Conservation (phyloP, 2,113 vertebrate genomes). For the Ellobius talpinus region DNA sequence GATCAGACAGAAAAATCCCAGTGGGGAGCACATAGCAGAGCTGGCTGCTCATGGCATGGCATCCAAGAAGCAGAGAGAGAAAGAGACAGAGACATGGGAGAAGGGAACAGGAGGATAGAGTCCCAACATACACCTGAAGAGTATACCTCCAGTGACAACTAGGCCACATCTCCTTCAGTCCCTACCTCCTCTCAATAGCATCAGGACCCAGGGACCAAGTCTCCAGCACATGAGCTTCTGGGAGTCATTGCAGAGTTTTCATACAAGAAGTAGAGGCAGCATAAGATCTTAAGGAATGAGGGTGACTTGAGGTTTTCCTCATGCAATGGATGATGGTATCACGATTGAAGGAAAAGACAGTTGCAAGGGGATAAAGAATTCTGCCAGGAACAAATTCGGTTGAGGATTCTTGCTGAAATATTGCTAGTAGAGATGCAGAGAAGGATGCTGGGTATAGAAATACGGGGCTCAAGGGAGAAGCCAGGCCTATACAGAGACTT, state of each 20-base stretch:
- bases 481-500: neutral
- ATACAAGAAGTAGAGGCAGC: neutral
- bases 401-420: neutral
- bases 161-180: neutral
- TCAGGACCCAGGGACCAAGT: neutral
- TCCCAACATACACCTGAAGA: neutral
- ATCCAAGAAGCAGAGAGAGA: neutral
- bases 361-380: neutral
- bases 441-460: neutral
- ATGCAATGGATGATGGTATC: neutral
- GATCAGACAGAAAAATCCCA: neutral
- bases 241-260: neutral
- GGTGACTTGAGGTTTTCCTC: neutral
- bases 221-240: neutral
- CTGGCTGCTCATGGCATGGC: neutral
- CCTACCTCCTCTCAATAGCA: neutral
- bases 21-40: neutral
- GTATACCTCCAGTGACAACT: neutral
- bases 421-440: neutral
- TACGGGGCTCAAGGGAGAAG: neutral
- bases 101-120: neutral
- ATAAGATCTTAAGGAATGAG: neutral
- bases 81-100: neutral
- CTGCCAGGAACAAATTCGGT: neutral
- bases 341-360: neutral